Base-by-base conservation (phyloP, 2,888 invertebrate genomes). In the Trisateles emortualis region DNA sequence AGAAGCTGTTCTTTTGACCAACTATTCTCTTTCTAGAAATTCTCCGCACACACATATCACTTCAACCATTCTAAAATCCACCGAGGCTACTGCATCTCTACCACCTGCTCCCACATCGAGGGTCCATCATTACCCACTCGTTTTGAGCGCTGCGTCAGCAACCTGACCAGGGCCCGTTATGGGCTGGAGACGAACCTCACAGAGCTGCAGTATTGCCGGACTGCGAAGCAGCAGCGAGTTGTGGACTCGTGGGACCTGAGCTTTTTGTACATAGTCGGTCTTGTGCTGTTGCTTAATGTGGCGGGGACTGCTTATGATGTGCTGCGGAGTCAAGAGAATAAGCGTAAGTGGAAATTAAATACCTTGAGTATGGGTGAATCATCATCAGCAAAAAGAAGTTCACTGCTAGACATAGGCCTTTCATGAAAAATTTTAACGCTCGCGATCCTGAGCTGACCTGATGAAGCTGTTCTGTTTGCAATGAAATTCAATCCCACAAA, bases 51-150 rank as follows among this genome's bases (percentile, higher is more conserved):
- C 46, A 67, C 59, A 1, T 76, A 70, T 33, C 67, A 81, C 59
- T 88, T 84, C 76, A 81, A 88, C 63, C 86, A 81, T 64, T 76
- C 81, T 0, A 72, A 70, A 11, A 63, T 88, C 3, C 83, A 87
- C 62, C 81, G 88, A 11, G 87, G 86, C 9, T 74, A 78, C 58
- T 87, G 87, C 59, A 56, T 86, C 14, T 57, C 73, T 14, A 54
- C 76, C 19, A 74, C 79, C 4, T 84, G 86, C 59, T 46, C 54
- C 0, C 70, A 68, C 41, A 40, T 74, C 17, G 44, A 30, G 8
- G 72, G 50, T 2, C 2, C 58, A 0, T 48, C 59, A 1, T 29
- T 47, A 3, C 42, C 45, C 8, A 33, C 14, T 0, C 79, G 74
- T 51, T 86, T 84, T 70, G 75, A 75, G 58, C 59, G 44, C 1